Base-by-base conservation (phyloP, 2,113 vertebrate species). In the Helogale parvula region DNA sequence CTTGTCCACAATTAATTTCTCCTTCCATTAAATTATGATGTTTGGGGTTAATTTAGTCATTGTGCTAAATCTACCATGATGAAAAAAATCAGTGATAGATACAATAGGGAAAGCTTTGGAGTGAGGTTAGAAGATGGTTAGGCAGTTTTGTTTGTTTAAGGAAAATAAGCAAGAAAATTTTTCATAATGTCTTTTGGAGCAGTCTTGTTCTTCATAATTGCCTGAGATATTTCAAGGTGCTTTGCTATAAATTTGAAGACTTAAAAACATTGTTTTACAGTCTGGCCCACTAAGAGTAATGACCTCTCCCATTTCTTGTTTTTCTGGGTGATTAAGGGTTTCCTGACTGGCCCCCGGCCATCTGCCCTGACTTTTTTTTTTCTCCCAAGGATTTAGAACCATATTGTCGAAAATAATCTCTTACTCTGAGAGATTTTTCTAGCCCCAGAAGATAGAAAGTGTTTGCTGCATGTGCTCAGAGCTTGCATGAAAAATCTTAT, bases 391-490 rank as follows among this genome's bases (percentile, higher is more conserved):
- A 98, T 96, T 93, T 96, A 98, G 98, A 98, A 94, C 60, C 83
- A 45, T 12, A 8, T 90, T 97, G 97, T 98, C 97, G 98, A 97
- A 98, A 94, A 97, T 93, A 98, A 98, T 98, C 93, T 97, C 80
- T 94, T 94, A 97, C 52, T 98, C 57, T n/a, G 84, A 95, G 92
- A 97, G 68, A 95, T 93, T 97, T 98, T 97, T 92, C 97, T 94
- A 97, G 97, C 81, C 60, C 74, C 76, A 96, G 13, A 50, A 96
- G 88, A 71, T 96, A 93, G 80, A 98, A 96, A 97, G 69, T 21
- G 80, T 97, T 95, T 96, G 85, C 66, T 98, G 84, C 4, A 2
- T 92, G 86, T 69, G 19, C 93, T 97, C 77, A 97, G 80, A 90
- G 0, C 17, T 14, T 68, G 25, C 85, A 60, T 79, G 77, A 88